Base-by-base conservation (phyloP, 92 coral and sea anemone genomes). In the Palythoa caribaeorum region DNA sequence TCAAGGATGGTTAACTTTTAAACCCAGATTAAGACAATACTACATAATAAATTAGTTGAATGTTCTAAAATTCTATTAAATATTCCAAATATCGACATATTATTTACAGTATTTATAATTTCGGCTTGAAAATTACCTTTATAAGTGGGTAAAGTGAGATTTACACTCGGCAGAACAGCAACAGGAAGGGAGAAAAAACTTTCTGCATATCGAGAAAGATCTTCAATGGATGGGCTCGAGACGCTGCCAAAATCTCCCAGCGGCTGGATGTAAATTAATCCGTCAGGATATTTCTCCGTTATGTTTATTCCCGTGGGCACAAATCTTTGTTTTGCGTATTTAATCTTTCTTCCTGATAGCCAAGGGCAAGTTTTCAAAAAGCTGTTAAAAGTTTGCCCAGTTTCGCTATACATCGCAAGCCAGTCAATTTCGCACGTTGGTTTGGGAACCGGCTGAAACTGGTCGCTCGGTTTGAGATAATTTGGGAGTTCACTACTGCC, bases 231-330 rank as follows among this genome's bases (percentile, higher is more conserved):
- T 1, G 96, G 96, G 66, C 90, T 69, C 50, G 78, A 63, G n/a
- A 62, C 87, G 10, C 62, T 68, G 39, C 19, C 6, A 89, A 93
- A 93, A 11, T 93, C 96, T 13, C 96, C 94, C 5, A 93, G 73
- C 9, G 93, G 96, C 35, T 84, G 91, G 11, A 93, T 50, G 53
- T 92, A 93, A 1, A 93, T 87, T 87, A 88, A 89, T 21, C 96
- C 96, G 9, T 93, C 94, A 1, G 96, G 96, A 71, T 93, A 92
- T 63, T 90, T 93, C n/a, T 87, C 93, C 14, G 40, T 86, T 40
- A 93, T 75, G 60, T 84, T 83, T 59, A 77, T 79, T n/a, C 94
- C 94, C 19, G 84, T 84, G 4, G 96, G 77, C 13, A 39, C 54
- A 21, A 88, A 93, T 9, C 38, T 89, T 84, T 91, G 92, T 13